These are phyloP conservation scores for Antechinus stuartii DNA, from an alignment of 2,113 vertebrate genomes.

Conservation along the genomic window DNA sequence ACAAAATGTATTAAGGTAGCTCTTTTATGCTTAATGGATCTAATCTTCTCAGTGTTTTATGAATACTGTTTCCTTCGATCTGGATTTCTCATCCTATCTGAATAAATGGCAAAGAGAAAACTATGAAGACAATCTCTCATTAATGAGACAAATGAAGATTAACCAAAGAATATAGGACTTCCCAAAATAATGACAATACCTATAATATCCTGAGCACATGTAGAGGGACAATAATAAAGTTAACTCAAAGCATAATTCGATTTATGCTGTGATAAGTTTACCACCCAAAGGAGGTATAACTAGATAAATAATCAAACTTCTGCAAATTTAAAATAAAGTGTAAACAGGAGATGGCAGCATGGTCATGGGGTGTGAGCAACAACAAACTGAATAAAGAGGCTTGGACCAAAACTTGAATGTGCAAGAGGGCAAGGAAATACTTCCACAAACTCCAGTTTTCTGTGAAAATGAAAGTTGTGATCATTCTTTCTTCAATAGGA, in stretches of 20 bases:
- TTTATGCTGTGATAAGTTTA: slow-evolving; percentile 70
- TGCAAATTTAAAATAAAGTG: slow-evolving; percentile 68
- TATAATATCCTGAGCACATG: slow-evolving; percentile 58
- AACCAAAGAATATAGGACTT: not conserved
- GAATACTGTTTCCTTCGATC: slow-evolving; percentile 60
- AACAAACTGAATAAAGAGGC: not conserved
- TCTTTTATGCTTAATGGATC: not conserved
- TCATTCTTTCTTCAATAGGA: not conserved
- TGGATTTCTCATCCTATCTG: slow-evolving; percentile 59
- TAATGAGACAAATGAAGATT: slow-evolving; percentile 5
- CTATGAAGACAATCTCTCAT: slow-evolving; percentile 33
- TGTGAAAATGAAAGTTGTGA: slow-evolving; percentile 24
- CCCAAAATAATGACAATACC: slow-evolving; percentile 3
- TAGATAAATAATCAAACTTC: slow-evolving; percentile 47
- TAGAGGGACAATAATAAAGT: slow-evolving; percentile 43
- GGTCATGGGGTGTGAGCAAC: slow-evolving; percentile 69
- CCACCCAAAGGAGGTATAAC: slow-evolving; percentile 54
- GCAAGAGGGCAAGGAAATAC: not conserved
- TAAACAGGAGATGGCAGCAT: slow-evolving; percentile 76
- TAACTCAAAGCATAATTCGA: slow-evolving; percentile 34
- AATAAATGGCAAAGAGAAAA: slow-evolving; percentile 36
- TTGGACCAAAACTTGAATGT: slow-evolving; percentile 35
- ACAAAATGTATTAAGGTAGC: not conserved
- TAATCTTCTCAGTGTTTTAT: not conserved
- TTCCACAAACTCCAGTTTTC: slow-evolving; percentile 40